Evolutionary conservation across 1,140 invertebrate species (phyloP), one percentile per base, ranked within the genome.

Genomic region (Latrodectus geometricus): DNA sequence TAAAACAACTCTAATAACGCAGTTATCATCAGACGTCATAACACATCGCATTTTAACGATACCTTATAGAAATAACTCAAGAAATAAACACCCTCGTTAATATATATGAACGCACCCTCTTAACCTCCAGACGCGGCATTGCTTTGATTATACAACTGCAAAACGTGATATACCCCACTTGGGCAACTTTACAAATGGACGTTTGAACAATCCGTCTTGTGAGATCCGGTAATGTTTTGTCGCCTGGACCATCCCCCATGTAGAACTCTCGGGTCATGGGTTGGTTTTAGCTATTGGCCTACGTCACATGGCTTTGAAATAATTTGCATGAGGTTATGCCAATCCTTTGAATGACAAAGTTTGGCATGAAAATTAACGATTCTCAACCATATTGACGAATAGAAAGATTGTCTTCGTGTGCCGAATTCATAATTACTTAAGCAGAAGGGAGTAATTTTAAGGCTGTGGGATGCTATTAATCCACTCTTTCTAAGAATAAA

Each of bases 111-210:
- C 12, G 70, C 69, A 69, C 80, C 80, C 70, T 23, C 80, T 21
- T 74, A 73, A 83, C 80, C 80, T 83, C 20, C 15, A 14, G 74
- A 65, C 49, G 69, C 80, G 80, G 80, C 70, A 50, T 65, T 54
- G 69, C 80, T 83, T 83, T 83, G 80, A 74, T 83, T 83, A 83
- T 83, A 83, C 61, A 74, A 83, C 70, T 83, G 52, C 35, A 74
- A 74, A 83, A 83, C 70, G 70, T 83, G 80, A 74, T 83, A 83
- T 83, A 83, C 48, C 72, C 70, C 70, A 83, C 80, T 74, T 49
- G 65, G 17, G 35, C 70, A 49, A 52, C 80, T 83, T 61, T 83
- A 81, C 80, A 83, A 83, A 83, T 83, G 54, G 80, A 83, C 52
- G 80, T 61, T 61, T 23, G n/a, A 74, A 83, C 70, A 74, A 83